Base-by-base conservation (phyloP, 2,888 invertebrate genomes). In the Agonopterix arenella region DNA sequence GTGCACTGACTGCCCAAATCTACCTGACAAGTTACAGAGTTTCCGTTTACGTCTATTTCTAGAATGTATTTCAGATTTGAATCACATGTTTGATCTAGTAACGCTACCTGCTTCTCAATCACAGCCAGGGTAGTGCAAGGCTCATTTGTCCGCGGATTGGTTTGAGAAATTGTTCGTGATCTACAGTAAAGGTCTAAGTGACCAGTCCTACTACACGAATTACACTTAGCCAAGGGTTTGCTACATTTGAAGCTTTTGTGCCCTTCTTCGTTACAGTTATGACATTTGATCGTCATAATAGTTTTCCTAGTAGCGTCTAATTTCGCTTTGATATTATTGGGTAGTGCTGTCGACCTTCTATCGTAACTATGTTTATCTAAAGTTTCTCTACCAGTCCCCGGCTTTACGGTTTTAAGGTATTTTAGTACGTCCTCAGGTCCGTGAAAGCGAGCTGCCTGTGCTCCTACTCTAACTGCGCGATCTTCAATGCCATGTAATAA, bases 221-320 rank as follows among this genome's bases (percentile, higher is more conserved):
- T 46, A 36, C 49, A 49, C 36, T 49, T 49, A 37, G 16, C 11
- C 13, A 36, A 0, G 9, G 52, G 50, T 47, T 50, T 50, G 1
- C 43, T 11, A 18, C 50, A 52, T 8, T 18, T 18, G 44, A 49
- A 53, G 41, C 47, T 47, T 8, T 50, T 46, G 36, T 53, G 53
- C 4, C 53, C 53, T 16, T 49, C 49, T 36, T 37, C 40, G 2
- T 46, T 46, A 38, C 53, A 53, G 41, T 53, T 53, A 49, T 46
- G 49, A 36, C 51, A 47, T 51, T 44, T 48, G 9, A 42, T 28
- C 36, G 28, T 28, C n/a, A 43, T 18, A 40, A n/a, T 40, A 10
- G 40, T 40, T 46, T 45, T 28, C 28, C 28, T 28, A 28, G 28
- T 5, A 28, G 28, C 5, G 5, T 28, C 28, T 28, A 28, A 28